Evolutionary conservation across 1,140 invertebrate genomes (phyloP).

Genomic region (Liolophura sinensis): DNA sequence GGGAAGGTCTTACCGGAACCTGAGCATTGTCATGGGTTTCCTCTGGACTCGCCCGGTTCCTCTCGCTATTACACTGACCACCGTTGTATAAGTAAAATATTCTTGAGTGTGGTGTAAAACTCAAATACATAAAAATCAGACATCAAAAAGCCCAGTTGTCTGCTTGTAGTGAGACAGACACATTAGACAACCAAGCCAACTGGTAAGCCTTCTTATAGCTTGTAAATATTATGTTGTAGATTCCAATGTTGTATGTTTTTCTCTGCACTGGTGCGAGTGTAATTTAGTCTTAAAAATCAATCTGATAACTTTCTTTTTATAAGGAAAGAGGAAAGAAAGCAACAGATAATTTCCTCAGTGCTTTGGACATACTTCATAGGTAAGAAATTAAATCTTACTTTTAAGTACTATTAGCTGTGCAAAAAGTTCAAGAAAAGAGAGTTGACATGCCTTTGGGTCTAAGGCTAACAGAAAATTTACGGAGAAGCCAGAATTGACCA

Average conservation of each 20-base stretch:
- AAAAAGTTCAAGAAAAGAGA: too few relatives aligned
- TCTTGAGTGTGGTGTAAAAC: too few relatives aligned
- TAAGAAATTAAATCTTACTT: constrained; percentile 17
- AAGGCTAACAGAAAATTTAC: constrained; percentile 53
- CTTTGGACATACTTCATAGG: constrained; percentile 73
- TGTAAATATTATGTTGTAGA: neutral
- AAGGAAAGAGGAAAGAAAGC: constrained; percentile 62
- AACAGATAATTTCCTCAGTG: constrained; percentile 75
- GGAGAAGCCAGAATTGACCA: constrained; percentile 74
- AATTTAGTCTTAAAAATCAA: constrained; percentile 7
- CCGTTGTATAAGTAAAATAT: too few relatives aligned
- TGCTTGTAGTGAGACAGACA: too few relatives aligned
- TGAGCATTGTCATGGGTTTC: too few relatives aligned
- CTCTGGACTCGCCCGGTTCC: too few relatives aligned
- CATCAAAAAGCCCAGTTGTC: too few relatives aligned
- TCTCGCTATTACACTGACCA: too few relatives aligned
- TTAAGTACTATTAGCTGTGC: too few relatives aligned
- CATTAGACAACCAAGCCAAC: neutral
- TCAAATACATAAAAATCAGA: too few relatives aligned
- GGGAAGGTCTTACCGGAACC: too few relatives aligned
- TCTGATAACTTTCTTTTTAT: constrained; percentile 24
- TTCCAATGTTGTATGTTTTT: constrained; percentile 2
- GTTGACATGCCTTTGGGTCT: too few relatives aligned
- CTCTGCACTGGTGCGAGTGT: neutral
- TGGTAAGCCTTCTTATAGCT: neutral